A percentile compares a stretch with the other conserved stretches of the same genome.
These are phyloP conservation scores for Lipophrys pholis DNA, from an alignment of 2,113 vertebrate genomes.

Conservation along the genomic window DNA sequence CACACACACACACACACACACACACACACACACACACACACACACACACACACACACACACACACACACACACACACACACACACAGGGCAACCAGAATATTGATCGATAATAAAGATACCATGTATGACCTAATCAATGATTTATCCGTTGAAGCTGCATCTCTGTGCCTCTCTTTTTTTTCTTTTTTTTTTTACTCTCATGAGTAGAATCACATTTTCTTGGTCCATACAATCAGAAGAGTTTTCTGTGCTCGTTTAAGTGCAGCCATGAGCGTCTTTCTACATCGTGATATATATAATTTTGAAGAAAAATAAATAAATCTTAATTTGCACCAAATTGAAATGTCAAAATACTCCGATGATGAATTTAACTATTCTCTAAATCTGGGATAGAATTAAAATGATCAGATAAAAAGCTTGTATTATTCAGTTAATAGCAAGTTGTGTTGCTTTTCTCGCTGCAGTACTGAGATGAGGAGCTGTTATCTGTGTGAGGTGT, in stretches of 20 bases:
- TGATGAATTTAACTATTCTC: neutral
- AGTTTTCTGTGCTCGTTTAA: neutral
- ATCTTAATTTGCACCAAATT: neutral
- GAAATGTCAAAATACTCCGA: slow-evolving; percentile 7
- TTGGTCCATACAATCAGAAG: neutral
- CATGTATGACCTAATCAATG: slow-evolving; percentile 27
- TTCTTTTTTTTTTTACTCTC: slow-evolving; percentile 8
- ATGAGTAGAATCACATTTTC: slow-evolving; percentile 5
- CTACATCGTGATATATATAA: neutral
- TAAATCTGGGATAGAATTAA: neutral
- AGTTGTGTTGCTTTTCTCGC: slow-evolving; percentile 5
- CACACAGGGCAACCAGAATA: neutral
- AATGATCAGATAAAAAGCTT: neutral
- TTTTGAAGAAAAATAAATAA: slow-evolving; percentile 8
- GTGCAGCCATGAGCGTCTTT: neutral
- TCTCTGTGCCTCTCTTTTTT: slow-evolving; percentile 3
- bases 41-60: slow-evolving; percentile 28
- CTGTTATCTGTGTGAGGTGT: too few species aligned
- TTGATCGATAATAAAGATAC: slow-evolving; percentile 18
- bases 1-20: slow-evolving; percentile 12
- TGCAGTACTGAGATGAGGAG: too few species aligned
- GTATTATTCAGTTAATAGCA: neutral
- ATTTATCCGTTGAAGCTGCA: slow-evolving; percentile 33
- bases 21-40: slow-evolving; percentile 2
- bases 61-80: slow-evolving; percentile 26